These are phyloP conservation scores for Philereme transversata DNA, from an alignment of 2,888 invertebrate genomes.

Conservation along the genomic window DNA sequence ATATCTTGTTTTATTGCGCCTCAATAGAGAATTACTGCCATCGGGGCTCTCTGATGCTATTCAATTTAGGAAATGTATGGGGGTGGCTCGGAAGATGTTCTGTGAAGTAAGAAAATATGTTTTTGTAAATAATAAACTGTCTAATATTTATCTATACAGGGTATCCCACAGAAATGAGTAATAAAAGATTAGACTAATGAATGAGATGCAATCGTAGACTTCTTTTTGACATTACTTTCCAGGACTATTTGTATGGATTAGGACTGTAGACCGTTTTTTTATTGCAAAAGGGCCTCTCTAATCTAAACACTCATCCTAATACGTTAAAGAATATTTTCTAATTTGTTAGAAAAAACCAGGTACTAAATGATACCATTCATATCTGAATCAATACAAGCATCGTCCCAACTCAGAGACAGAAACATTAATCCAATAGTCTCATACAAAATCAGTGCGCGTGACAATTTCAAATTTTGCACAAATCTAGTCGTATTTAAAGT, in stretches of 20 bases:
- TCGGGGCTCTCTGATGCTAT: conserved; percentile 60
- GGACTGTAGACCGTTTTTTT: too few species aligned
- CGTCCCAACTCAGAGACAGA: conserved; percentile 40
- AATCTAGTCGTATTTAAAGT: conserved; percentile 82
- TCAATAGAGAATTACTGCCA: conserved; percentile 72
- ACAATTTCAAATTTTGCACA: conserved; percentile 83
- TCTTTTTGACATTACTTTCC: too few species aligned
- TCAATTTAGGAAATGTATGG: conserved; percentile 64
- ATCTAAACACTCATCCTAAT: too few species aligned
- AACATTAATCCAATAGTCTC: conserved; percentile 75
- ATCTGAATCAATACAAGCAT: conserved; percentile 15
- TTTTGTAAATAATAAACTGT: conserved; percentile 13
- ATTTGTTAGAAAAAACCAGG: not conserved
- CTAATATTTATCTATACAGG: not conserved
- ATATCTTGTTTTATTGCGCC: conserved; percentile 81
- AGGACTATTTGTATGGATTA: too few species aligned
- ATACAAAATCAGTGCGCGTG: conserved; percentile 74
- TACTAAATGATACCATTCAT: conserved; percentile 3
- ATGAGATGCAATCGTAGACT: too few species aligned
- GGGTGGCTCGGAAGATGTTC: conserved; percentile 46
- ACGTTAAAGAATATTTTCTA: too few species aligned
- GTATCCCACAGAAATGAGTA: too few species aligned
- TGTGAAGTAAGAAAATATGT: conserved; percentile 23
- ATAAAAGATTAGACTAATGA: too few species aligned
- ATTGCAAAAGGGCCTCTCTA: too few species aligned